These are phyloP conservation scores for Neogale vison DNA, from an alignment of 2,113 vertebrate genomes.

Conservation along the genomic window DNA sequence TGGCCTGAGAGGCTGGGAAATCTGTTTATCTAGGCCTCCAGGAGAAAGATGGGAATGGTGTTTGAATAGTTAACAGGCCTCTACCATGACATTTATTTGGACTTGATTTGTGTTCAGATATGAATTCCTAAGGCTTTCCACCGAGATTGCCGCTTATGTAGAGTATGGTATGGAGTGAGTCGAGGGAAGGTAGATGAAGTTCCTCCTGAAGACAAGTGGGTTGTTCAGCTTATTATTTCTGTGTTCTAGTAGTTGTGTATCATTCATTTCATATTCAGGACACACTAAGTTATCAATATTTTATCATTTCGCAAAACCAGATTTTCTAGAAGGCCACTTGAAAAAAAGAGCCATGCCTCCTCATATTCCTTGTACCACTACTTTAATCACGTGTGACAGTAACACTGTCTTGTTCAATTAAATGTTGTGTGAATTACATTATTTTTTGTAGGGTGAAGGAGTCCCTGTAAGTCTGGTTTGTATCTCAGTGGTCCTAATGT, in stretches of 20 bases:
- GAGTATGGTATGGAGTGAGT: not conserved
- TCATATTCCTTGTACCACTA: not conserved
- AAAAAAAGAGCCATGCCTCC: not conserved
- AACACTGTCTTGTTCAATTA: not conserved
- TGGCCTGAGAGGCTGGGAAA: not conserved
- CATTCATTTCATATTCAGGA: not conserved
- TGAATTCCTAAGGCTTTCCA: not conserved
- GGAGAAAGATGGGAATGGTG: not conserved
- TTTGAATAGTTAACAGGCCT: not conserved
- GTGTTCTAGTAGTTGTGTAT: not conserved
- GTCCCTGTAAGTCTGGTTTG: not conserved
- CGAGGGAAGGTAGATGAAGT: not conserved
- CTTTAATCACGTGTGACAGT: not conserved
- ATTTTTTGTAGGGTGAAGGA: constrained; percentile 3
- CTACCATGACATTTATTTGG: not conserved
- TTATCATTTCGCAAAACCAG: not conserved
- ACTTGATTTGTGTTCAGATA: not conserved
- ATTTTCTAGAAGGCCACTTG: not conserved
- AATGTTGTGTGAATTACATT: not conserved
- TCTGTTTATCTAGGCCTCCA: not conserved
- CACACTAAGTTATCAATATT: not conserved
- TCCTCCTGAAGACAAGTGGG: not conserved
- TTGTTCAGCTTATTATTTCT: not conserved
- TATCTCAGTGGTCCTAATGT: constrained; percentile 13
- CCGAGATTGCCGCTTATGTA: not conserved